Conservation (phyloP, 2,888 invertebrate species). For the Ichneumoninae sp. region DNA sequence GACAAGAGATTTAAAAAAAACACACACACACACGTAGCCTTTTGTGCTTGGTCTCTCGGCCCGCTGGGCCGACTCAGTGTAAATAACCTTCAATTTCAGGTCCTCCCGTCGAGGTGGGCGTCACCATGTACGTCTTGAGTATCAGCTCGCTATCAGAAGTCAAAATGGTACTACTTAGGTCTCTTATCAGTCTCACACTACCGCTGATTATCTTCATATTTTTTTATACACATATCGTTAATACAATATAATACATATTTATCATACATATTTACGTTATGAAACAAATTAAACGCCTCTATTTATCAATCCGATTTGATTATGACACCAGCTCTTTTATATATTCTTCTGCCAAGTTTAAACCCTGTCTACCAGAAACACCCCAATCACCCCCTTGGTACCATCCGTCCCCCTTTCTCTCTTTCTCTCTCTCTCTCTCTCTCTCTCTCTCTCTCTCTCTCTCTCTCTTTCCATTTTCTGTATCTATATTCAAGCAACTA, state of each 20-base stretch:
- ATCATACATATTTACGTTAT: constrained; percentile 46
- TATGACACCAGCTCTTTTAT: constrained; percentile 65
- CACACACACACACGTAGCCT: constrained; percentile 69
- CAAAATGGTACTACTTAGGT: constrained; percentile 89
- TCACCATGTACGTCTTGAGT: constrained; percentile 93
- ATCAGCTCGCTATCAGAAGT: constrained; percentile 94
- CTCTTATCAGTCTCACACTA: constrained; percentile 73
- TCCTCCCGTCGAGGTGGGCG: constrained; percentile 91
- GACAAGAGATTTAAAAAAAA: constrained; percentile 41
- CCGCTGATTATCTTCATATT: constrained; percentile 76
- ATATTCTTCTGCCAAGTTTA: constrained; percentile 51
- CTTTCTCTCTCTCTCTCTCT: constrained; percentile 68
- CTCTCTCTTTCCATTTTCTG: constrained; percentile 70
- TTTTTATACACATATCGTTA: constrained; percentile 63
- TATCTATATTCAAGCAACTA: constrained; percentile 63
- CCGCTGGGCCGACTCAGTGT: constrained; percentile 81
- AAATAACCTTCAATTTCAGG: constrained; percentile 87
- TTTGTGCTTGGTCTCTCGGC: constrained; percentile 70
- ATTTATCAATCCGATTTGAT: constrained; percentile 65
- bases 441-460: constrained; percentile 67
- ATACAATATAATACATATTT: constrained; percentile 48
- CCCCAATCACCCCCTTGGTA: constrained; percentile 63
- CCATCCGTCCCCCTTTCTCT: constrained; percentile 61
- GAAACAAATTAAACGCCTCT: neutral
- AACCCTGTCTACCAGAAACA: constrained; percentile 62